Base-by-base conservation (phyloP, 2,797 vertebrate genomes). In the Sebastes matsubarae region DNA sequence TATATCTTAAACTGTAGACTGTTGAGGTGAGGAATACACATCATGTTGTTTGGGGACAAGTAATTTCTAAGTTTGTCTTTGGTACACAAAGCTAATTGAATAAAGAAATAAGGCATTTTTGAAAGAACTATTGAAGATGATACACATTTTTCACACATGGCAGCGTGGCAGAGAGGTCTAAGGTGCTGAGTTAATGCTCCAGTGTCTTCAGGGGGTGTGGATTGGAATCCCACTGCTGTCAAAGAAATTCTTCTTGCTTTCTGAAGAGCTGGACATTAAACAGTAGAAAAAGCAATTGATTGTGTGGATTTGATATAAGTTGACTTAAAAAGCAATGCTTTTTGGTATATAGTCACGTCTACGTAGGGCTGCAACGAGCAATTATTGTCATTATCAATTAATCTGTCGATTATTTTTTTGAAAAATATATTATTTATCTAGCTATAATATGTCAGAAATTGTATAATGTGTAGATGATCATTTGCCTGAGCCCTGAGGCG, bases 81-180 rank as follows among this genome's bases (percentile, higher is more conserved):
- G 20, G 50, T 52, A n/a, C 18, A 52, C 8, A 52, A 50, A 20
- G 46, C 46, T 8, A 18, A 20, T 52, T 52, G 50, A 52, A 52
- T 52, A n/a, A 20, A 9, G 18, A 52, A 52, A 52, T 52, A 18
- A 52, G 18, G 8, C 20, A 20, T 52, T 52, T 52, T 52, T 52
- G 50, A 52, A 52, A 20, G 50, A 52, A 52, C 50, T 8, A 4
- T 52, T 9, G 20, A 52, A 52, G 50, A 52, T 50, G 8, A 9
- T 5, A 50, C 8, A 50, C 18, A 46, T 52, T 20, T 52, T 52
- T 52, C 8, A 50, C 16, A 50, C 18, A 50, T 18, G 46, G 46
- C 14, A 96, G 95, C 92, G 95, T 97, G 96, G 96, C 96, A 94
- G 94, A 97, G 96, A 92, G 94, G 96, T 97, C 95, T 96, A 97